Evolutionary conservation across 92 coral and sea anemone species (phyloP), one percentile per base, ranked within the genome.

Genomic region (Porites rus): DNA sequence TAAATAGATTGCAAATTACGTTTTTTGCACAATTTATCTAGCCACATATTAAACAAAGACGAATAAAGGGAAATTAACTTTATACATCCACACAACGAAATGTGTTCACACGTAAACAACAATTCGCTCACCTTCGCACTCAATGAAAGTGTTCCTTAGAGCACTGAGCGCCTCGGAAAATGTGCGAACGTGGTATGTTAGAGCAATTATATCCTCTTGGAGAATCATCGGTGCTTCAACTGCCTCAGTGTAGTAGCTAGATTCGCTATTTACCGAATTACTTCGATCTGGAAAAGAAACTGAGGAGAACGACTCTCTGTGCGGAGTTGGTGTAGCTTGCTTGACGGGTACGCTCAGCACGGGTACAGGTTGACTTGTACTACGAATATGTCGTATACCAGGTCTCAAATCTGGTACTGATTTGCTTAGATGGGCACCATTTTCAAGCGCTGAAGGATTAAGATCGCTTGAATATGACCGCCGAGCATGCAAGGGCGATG

Each of bases 201-300:
- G 80, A 10, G 97, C 96, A 28, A 95, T 89, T 10, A 97, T 97
- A 87, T 95, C 99, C 73, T 95, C 97, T 81, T 97, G 99, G 65
- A 93, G 94, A 19, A 95, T 95, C 99, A 97, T 97, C 77, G 98
- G 99, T 38, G 89, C 91, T 62, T 97, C 99, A 31, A 88, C 88
- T n/a, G 79, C 79, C 75, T 97, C 99, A 65, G 89, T 82, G 90
- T 89, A 93, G 66, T 79, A 93, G 76, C 98, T 90, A 24, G 85
- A 73, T 74, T 95, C 94, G 74, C 99, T 97, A 75, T 97, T 95
- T 21, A 97, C 91, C 60, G 99, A 97, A 84, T 94, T 87, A 64
- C 98, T 97, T 16, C 99, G 95, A 73, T 93, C 96, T 64, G 94
- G 96, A 28, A 87, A 75, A 31, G 89, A 84, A 28, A 82, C 69